Conservation (phyloP, 2,888 invertebrate species). For the Nomada flava region DNA sequence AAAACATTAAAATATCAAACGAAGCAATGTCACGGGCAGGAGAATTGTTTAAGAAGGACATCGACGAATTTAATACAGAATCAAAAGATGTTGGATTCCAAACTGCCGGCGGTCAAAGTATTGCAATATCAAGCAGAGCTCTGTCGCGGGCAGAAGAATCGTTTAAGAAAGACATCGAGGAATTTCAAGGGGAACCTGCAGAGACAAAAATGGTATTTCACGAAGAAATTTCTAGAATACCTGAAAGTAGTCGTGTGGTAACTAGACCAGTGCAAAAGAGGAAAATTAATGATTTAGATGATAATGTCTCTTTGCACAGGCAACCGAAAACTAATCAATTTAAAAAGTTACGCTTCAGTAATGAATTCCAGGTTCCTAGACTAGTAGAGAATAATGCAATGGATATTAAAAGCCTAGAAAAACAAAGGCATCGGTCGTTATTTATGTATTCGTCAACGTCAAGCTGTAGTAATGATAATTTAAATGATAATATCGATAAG, state of each 20-base stretch:
- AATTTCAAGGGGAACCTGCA: neutral
- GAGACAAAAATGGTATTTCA: neutral
- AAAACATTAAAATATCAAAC: slow-evolving; percentile 1
- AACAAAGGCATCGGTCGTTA: no score
- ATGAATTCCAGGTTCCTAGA: slow-evolving; percentile 72
- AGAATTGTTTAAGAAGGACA: slow-evolving; percentile 5
- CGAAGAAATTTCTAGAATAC: neutral
- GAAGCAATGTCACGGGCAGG: slow-evolving; percentile 30
- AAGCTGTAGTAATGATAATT: neutral
- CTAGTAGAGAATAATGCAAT: slow-evolving; percentile 65
- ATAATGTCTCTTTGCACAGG: slow-evolving; percentile 36
- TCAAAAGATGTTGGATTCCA: no score
- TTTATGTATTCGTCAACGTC: neutral
- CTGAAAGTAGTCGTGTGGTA: neutral
- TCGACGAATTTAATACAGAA: neutral
- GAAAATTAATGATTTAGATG: slow-evolving; percentile 64
- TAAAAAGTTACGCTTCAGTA: slow-evolving; percentile 73
- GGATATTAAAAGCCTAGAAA: neutral
- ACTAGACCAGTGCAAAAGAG: slow-evolving; percentile 48
- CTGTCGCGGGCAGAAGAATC: slow-evolving; percentile 6
- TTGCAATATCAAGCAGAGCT: neutral
- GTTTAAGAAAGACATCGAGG: neutral
- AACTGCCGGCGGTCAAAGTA: no score
- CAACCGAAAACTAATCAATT: slow-evolving; percentile 37
- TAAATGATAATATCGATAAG: neutral